Base-by-base conservation (phyloP, 2,888 invertebrate species). In the Sphaerophoria rueppellii region DNA sequence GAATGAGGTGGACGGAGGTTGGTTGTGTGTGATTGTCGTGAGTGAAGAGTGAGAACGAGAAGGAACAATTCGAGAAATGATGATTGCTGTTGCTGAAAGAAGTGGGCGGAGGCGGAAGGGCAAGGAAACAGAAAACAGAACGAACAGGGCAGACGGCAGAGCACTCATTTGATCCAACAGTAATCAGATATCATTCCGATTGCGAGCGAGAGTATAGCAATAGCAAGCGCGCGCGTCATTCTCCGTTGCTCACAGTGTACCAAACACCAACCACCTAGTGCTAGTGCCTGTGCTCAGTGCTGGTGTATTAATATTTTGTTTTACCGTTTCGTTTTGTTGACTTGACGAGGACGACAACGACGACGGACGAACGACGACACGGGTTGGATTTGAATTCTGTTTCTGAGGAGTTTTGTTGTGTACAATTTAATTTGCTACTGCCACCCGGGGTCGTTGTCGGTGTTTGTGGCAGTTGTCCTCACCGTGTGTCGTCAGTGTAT, bases 131-230 rank as follows among this genome's bases (percentile, higher is more conserved):
- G 43, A 58, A 81, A 48, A 83, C 76, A 67, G 76, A 65, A 65
- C 65, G 50, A 65, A 65, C 65, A 24, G 52, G 6, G 6, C 65
- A 43, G 54, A 61, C 48, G 57, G 65, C 75, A 61, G 70, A 80
- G 71, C 67, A 67, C 67, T 67, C 67, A 80, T 83, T 83, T 83
- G 61, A 71, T 76, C 58, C 70, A 81, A 52, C 85, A 85, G 85
- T 81, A 85, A 85, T 85, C 85, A 85, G 85, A 85, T 85, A 85
- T 85, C 85, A 85, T 85, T 85, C 63, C 85, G 85, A 85, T 85
- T 85, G 85, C 85, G 85, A 85, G 85, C 67, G 54, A 67, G 67
- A 67, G 67, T 67, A 24, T 24, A 67, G 67, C 67, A 81, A 81
- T 69, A 70, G 81, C 81, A 61, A 85, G 85, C 85, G 85, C 85